These are phyloP conservation scores for Xiphorhynchus elegans DNA, from an alignment of 2,113 vertebrate genomes.

Conservation along the genomic window DNA sequence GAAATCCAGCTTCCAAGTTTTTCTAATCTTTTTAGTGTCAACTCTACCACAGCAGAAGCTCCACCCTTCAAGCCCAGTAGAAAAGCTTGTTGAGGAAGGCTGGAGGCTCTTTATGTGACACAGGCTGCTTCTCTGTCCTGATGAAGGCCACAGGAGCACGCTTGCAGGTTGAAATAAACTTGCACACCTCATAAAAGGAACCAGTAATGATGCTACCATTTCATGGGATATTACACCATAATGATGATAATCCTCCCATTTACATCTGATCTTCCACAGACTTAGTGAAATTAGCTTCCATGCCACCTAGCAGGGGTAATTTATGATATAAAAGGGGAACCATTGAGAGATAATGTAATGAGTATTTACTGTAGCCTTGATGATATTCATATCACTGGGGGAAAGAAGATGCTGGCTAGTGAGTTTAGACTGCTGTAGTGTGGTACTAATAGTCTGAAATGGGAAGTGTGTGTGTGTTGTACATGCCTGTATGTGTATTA, in stretches of 20 bases:
- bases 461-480: background rate
- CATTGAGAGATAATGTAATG: constrained; percentile 87
- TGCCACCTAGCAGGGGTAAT: constrained; percentile 91
- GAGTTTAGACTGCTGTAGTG: constrained; percentile 32
- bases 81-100: constrained; percentile 35
- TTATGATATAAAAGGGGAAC: constrained; percentile 89
- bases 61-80: constrained; percentile 6
- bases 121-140: constrained; percentile 60
- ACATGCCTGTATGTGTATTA: background rate
- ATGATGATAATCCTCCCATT: constrained; percentile 97
- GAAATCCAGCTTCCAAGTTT: background rate
- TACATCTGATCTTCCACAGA: constrained; percentile 93
- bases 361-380: constrained; percentile 85
- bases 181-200: constrained; percentile 89
- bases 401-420: constrained; percentile 65
- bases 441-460: background rate
- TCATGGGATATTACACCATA: constrained; percentile 99
- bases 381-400: constrained; percentile 80
- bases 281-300: constrained; percentile 89
- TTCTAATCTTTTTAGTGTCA: constrained; percentile 45
- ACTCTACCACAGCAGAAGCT: constrained; percentile 27
- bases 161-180: constrained; percentile 83
- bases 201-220: constrained; percentile 96
- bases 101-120: constrained; percentile 33
- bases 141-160: constrained; percentile 72